Evolutionary conservation across 2,888 invertebrate species (phyloP).

Genomic region (Lapara coniferarum): DNA sequence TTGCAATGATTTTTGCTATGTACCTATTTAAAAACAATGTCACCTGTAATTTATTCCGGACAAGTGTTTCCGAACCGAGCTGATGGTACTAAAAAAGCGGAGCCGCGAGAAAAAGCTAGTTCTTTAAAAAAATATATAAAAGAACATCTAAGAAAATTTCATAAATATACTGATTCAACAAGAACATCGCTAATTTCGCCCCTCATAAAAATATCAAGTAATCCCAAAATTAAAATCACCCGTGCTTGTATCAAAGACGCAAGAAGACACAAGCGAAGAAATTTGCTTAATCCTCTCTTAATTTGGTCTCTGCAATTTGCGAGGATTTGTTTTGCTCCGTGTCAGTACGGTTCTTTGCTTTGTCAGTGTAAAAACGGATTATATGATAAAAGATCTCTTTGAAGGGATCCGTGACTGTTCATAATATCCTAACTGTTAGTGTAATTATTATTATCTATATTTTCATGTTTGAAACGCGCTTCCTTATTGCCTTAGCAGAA

Average conservation of each 20-base stretch:
- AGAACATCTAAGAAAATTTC: too few species aligned
- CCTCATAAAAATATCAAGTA: slow-evolving; percentile 29
- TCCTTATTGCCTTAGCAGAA: not conserved
- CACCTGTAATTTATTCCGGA: too few species aligned
- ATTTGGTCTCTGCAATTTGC: slow-evolving; percentile 69
- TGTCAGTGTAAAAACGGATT: slow-evolving; percentile 73
- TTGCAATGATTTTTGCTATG: too few species aligned
- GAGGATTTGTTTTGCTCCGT: slow-evolving; percentile 64
- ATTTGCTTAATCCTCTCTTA: slow-evolving; percentile 70
- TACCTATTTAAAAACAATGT: too few species aligned
- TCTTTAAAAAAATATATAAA: too few species aligned
- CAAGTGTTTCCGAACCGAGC: too few species aligned
- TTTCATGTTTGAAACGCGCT: slow-evolving; percentile 2
- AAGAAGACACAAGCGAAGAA: slow-evolving; percentile 57
- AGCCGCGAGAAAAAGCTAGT: too few species aligned
- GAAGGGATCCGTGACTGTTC: slow-evolving; percentile 51
- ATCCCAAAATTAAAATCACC: slow-evolving; percentile 38
- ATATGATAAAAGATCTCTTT: slow-evolving; percentile 55
- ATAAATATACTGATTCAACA: not conserved
- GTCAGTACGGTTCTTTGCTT: slow-evolving; percentile 60
- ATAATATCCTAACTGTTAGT: slow-evolving; percentile 53
- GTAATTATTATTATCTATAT: slow-evolving; percentile 36
- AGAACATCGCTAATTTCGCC: slow-evolving; percentile 15
- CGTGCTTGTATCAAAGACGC: slow-evolving; percentile 42
- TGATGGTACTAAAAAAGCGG: too few species aligned